Conservation (phyloP, 2,113 vertebrate genomes). For the Microcebus jonahi region DNA sequence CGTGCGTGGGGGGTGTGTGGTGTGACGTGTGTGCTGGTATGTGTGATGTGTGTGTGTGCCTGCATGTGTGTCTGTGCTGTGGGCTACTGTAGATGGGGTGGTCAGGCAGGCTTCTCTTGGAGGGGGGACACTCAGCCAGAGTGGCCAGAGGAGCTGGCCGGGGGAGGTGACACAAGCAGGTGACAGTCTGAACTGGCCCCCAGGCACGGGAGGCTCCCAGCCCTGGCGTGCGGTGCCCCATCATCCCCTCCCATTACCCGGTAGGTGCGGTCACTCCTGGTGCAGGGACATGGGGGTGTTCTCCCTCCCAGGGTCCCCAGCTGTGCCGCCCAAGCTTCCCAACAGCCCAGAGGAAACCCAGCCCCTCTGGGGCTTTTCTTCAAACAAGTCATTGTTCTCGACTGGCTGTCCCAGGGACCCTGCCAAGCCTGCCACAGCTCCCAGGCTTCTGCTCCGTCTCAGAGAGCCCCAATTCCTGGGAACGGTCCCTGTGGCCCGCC, state of each 20-base stretch:
- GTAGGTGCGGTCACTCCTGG: no score
- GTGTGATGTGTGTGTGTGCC: no score
- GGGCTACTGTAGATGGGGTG: neutral
- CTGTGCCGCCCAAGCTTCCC: neutral
- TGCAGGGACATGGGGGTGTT: neutral
- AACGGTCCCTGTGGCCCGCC: neutral
- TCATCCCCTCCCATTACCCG: neutral
- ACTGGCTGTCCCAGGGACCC: neutral
- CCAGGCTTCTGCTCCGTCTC: neutral
- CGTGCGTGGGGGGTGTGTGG: neutral
- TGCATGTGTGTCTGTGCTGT: rapidly evolving
- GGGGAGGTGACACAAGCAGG: neutral
- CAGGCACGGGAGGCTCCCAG: neutral
- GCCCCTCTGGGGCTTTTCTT: neutral
- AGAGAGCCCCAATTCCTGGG: neutral
- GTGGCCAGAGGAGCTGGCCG: neutral
- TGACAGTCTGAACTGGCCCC: no score
- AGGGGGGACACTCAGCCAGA: neutral
- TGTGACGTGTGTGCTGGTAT: neutral
- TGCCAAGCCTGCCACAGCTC: rapidly evolving
- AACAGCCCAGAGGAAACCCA: rapidly evolving
- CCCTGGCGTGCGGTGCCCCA: neutral
- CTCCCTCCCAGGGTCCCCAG: neutral
- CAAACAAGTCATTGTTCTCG: neutral
- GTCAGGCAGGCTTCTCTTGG: neutral